Conservation (phyloP, 2,113 vertebrate species). For the Kryptolebias marmoratus region DNA sequence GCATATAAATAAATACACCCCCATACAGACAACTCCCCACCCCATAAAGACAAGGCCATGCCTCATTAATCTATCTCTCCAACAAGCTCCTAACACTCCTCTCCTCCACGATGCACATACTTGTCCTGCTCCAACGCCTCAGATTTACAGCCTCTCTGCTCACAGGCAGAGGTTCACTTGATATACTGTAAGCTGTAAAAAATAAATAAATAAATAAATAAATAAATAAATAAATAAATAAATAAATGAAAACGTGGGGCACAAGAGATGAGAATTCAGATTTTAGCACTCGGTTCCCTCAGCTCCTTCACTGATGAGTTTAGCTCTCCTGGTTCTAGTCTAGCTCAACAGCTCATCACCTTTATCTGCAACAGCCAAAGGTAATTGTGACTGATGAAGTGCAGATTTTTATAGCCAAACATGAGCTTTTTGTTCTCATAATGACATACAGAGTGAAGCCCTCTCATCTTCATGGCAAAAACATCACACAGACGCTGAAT, state of each 20-base stretch:
- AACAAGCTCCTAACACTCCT: conserved; percentile 49
- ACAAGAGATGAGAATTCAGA: conserved; percentile 41
- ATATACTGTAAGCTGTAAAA: conserved; percentile 57
- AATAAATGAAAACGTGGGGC: background rate
- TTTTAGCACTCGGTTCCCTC: conserved; percentile 32
- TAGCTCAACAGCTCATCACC: conserved; percentile 44
- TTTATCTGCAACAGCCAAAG: conserved; percentile 63
- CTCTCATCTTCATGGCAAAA: conserved; percentile 68
- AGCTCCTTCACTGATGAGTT: conserved; percentile 44
- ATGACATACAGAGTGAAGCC: conserved; percentile 57
- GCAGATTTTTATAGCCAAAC: conserved; percentile 72
- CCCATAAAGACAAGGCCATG: conserved; percentile 68
- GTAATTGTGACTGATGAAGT: conserved; percentile 76
- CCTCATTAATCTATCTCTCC: conserved; percentile 76
- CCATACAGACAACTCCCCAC: conserved; percentile 33
- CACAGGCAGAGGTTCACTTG: conserved; percentile 40
- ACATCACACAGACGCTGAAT: conserved; percentile 68
- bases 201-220: background rate
- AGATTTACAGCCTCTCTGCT: conserved; percentile 63
- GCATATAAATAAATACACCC: conserved; percentile 19
- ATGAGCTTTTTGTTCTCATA: conserved; percentile 52
- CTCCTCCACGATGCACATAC: conserved; percentile 34
- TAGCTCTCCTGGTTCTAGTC: conserved; percentile 41
- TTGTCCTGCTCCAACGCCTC: conserved; percentile 51
- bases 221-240: too few species aligned